Base-by-base conservation (phyloP, 92 coral and sea anemone species). In the Montipora capitata region DNA sequence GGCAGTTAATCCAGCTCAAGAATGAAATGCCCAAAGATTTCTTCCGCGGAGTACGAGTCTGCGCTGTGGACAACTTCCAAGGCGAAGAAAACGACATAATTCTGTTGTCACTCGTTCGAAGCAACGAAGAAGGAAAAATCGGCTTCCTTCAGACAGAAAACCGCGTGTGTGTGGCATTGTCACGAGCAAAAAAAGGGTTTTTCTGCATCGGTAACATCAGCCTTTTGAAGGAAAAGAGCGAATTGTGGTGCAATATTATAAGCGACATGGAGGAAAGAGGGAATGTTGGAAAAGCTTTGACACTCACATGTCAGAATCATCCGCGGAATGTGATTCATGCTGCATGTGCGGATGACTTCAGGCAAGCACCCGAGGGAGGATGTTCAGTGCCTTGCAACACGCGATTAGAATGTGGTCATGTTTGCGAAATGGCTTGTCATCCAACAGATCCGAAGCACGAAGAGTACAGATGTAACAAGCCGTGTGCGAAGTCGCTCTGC, bases 71-170 rank as follows among this genome's bases (percentile, higher is more conserved):
- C 88, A 97, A 97, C 89, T 97, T 97, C 89, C 99, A 97, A 49
- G 99, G 99, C 11, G 99, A 97, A 74, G 99, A 97, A 54, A 97
- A 96, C 57, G 99, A 97, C 79, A 97, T 97, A 78, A 91, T 97
- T 40, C 91, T 97, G 14, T 79, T 97, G 76, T 97, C 99, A 0
- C 96, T 97, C 4, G 99, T 97, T 11, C 97, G 99, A 40, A 97
- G 99, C 87, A 96, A 97, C 79, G 98, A 95, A 8, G 98, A 96
- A n/a, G 94, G 96, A 51, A 88, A 93, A 20, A 97, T 97, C 56
- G 99, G 99, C 8, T 97, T 97, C 73, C 91, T 97, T 38, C 92
- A 94, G 64, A 95, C 80, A 13, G 96, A 93, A 67, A 97, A 97
- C 74, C 95, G 99, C 10, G 96, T 97, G 64, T 97, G 99, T 51